Conservation (phyloP, 1,140 invertebrate species). For the Neodiprion pinetum region DNA sequence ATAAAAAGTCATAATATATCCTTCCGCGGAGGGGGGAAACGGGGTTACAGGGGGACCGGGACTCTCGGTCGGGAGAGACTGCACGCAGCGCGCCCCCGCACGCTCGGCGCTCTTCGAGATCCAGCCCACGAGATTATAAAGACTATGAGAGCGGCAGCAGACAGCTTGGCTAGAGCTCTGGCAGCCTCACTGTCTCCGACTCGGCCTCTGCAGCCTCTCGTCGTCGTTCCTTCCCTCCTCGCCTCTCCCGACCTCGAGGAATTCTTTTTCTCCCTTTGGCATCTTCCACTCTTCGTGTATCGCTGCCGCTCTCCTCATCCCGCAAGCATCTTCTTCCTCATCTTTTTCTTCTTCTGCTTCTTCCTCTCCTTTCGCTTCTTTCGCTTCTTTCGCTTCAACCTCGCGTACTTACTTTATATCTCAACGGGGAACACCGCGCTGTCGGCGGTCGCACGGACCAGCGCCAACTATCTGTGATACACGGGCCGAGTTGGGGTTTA, state of each 20-base stretch:
- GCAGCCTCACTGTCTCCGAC: slow-evolving; percentile 49
- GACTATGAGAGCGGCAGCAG: slow-evolving; percentile 43
- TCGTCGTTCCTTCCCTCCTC: slow-evolving; percentile 21
- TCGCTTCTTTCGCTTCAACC: background rate
- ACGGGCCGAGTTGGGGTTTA: slow-evolving; percentile 13
- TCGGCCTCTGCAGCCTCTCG: slow-evolving; percentile 30
- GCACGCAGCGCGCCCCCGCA: background rate
- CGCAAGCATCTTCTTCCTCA: background rate
- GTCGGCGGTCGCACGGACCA: background rate
- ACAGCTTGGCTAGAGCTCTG: slow-evolving; percentile 58
- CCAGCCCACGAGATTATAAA: slow-evolving; percentile 49
- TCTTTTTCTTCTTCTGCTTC: slow-evolving; percentile 23
- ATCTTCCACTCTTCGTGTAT: slow-evolving; percentile 9
- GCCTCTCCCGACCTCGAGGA: slow-evolving; percentile 9
- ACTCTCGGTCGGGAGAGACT: background rate
- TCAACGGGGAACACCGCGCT: background rate
- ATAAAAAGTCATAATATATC: background rate
- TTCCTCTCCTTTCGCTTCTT: slow-evolving; percentile 21
- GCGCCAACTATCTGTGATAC: slow-evolving; percentile 13
- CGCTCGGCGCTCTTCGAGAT: slow-evolving; percentile 24
- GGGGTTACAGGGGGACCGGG: background rate
- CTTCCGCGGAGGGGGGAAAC: too few species aligned
- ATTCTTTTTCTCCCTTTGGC: background rate
- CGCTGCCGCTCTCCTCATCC: slow-evolving; percentile 16
- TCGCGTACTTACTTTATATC: background rate